Percentiles rank a stretch among this genome's conserved stretches.
Evolutionary conservation across 1,140 invertebrate species (phyloP).

Genomic region (Dryas iulia): DNA sequence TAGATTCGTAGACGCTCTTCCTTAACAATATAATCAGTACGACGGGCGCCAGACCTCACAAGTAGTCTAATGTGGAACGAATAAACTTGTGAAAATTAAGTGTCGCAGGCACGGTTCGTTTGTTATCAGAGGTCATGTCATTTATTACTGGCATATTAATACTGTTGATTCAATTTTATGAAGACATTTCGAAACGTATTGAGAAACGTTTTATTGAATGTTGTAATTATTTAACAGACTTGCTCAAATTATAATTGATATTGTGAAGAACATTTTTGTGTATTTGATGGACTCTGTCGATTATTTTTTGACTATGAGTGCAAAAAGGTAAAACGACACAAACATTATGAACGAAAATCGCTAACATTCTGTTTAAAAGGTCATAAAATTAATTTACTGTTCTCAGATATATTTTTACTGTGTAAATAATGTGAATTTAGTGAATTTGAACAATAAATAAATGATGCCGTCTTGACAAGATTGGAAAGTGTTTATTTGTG

Average conservation of each 20-base stretch:
- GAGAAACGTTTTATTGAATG: not conserved
- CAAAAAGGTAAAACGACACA: too few species aligned
- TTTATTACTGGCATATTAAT: constrained; percentile 74
- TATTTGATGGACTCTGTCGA: too few species aligned
- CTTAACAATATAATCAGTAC: not conserved
- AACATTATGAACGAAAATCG: too few species aligned
- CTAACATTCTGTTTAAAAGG: too few species aligned
- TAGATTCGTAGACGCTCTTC: not conserved
- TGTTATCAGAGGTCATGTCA: constrained; percentile 66
- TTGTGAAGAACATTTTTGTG: not conserved
- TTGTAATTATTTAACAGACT: not conserved
- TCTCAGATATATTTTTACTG: too few species aligned
- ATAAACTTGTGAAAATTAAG: constrained; percentile 77
- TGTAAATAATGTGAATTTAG: too few species aligned
- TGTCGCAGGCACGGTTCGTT: constrained; percentile 61
- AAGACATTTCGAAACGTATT: constrained; percentile 10
- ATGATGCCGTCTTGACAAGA: too few species aligned
- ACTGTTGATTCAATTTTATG: constrained; percentile 43
- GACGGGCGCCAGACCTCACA: constrained; percentile 61
- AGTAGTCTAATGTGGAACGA: constrained; percentile 63
- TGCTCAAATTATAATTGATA: not conserved
- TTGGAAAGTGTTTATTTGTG: too few species aligned
- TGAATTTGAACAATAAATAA: too few species aligned
- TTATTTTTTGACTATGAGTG: too few species aligned
- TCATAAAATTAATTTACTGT: too few species aligned